phyloP scores from a whole-genome alignment of 2,113 vertebrate genomes.

The Pterocles burchelli region DNA sequence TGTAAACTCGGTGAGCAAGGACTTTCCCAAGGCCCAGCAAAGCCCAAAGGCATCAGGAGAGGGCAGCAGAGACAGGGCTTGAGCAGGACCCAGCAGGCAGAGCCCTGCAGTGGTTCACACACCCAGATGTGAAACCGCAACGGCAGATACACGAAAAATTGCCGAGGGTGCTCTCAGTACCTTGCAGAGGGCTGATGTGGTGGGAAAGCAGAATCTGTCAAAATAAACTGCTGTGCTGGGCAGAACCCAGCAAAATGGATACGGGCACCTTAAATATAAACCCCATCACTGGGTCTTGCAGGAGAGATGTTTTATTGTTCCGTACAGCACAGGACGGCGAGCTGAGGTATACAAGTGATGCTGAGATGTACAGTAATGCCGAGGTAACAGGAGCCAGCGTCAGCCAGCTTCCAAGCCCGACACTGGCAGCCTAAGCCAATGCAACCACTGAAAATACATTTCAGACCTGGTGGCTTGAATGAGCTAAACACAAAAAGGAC shows the following conservation, averaged over 20 bases:
- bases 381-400: not conserved
- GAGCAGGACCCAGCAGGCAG: not conserved
- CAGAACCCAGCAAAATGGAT: not conserved
- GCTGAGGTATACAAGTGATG: not conserved
- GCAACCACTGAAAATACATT: not conserved
- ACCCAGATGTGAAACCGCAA: rapidly evolving
- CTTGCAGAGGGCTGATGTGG: not conserved
- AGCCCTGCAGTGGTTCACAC: rapidly evolving
- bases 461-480: not conserved
- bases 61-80: constrained; percentile 49
- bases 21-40: not conserved
- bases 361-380: not conserved
- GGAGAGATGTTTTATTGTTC: not conserved
- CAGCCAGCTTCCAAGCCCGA: not conserved
- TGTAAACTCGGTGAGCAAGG: not conserved
- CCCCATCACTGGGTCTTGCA: rapidly evolving
- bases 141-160: rapidly evolving
- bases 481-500: not conserved
- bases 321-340: rapidly evolving
- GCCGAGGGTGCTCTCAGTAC: not conserved
- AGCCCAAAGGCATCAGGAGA: constrained; percentile 1
- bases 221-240: rapidly evolving
- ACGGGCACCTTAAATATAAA: not conserved
- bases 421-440: not conserved
- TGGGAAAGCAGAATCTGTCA: not conserved